Evolutionary conservation across 2,888 invertebrate genomes (phyloP).

Genomic region (Serrognathus titanus): DNA sequence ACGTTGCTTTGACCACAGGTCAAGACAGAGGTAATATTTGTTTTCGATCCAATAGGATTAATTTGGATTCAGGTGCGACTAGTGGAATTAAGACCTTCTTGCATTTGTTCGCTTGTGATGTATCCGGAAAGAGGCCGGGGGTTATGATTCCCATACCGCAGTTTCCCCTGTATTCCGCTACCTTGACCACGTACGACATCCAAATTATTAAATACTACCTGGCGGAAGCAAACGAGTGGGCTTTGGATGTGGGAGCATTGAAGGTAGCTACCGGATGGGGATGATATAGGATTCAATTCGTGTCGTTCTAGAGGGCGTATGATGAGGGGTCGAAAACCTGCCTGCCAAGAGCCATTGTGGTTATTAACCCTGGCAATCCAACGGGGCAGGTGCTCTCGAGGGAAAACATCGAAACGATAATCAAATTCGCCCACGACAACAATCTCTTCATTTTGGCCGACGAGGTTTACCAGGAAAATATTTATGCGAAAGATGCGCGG

Average conservation of each 20-base stretch:
- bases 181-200: conserved; percentile 66
- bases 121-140: conserved; percentile 50
- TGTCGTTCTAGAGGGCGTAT: no score
- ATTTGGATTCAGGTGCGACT: conserved; percentile 18
- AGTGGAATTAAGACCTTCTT: conserved; percentile 31
- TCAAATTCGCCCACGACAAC: conserved; percentile 67
- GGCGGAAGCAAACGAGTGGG: conserved; percentile 67
- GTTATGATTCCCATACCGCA: conserved; percentile 77
- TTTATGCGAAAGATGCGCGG: conserved; percentile 63
- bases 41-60: no score
- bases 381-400: conserved; percentile 66
- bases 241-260: conserved; percentile 59
- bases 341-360: conserved; percentile 63
- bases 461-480: conserved; percentile 71
- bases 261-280: conserved; percentile 35
- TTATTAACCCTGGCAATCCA: conserved; percentile 78
- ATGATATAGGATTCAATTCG: no score
- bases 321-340: conserved; percentile 53
- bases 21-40: not conserved
- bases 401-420: conserved; percentile 65
- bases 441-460: conserved; percentile 65
- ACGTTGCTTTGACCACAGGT: conserved; percentile 63
- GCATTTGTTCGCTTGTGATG: conserved; percentile 41
- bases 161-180: conserved; percentile 73
- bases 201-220: conserved; percentile 65